Evolutionary conservation across 2,888 invertebrate genomes (phyloP).

Genomic region (Tillus elongatus): DNA sequence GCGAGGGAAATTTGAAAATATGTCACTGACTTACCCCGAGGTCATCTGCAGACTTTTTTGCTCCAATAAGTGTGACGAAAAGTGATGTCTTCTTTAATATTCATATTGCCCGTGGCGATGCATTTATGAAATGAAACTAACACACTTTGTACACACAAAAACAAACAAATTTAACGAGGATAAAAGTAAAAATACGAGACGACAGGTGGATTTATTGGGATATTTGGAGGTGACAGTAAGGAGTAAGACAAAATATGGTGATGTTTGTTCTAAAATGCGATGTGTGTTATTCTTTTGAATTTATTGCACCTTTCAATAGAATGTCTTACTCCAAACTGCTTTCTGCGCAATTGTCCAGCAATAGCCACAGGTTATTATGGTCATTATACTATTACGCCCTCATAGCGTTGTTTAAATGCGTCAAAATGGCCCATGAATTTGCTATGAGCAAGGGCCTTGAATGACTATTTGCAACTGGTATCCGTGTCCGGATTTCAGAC

Average conservation of each 20-base stretch:
- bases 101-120: constrained; percentile 31
- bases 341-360: constrained; percentile 42
- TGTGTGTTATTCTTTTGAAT: constrained; percentile 14
- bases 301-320: constrained; percentile 34
- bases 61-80: constrained; percentile 25
- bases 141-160: no score
- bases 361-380: constrained; percentile 41
- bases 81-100: constrained; percentile 28
- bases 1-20: no score
- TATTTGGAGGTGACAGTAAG: no score
- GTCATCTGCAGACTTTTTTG: constrained; percentile 39
- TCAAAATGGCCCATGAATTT: constrained; percentile 41
- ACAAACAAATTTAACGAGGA: no score
- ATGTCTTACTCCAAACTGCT: constrained; percentile 40
- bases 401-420: constrained; percentile 39
- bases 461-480: background rate
- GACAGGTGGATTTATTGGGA: no score
- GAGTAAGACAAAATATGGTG: constrained; percentile 6
- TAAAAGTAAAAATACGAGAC: constrained; percentile 6
- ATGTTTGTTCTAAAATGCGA: background rate
- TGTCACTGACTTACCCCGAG: constrained; percentile 36
- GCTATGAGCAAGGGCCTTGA: constrained; percentile 2
- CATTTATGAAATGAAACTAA: no score
- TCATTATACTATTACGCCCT: constrained; percentile 45
- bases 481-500: no score